Evolutionary conservation across 2,888 invertebrate genomes (phyloP).

Genomic region (Thyatira batis): DNA sequence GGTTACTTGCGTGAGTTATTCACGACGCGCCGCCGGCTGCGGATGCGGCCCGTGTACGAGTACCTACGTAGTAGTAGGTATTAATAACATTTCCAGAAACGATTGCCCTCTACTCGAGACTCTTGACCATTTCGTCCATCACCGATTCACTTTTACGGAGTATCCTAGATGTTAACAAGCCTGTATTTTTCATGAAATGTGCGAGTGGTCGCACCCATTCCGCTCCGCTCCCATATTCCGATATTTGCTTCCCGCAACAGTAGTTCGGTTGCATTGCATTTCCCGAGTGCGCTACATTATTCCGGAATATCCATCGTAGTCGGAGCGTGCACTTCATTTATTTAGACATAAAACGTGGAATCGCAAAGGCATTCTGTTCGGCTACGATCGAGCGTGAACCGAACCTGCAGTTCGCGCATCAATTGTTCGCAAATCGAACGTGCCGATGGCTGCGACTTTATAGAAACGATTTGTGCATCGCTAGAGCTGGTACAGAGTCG

Average conservation of each 20-base stretch:
- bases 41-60: neutral
- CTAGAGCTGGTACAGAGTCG: neutral
- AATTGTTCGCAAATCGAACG: constrained; percentile 28
- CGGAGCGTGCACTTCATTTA: constrained; percentile 22
- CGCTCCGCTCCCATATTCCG: constrained; percentile 4
- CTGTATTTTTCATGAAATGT: constrained; percentile 14
- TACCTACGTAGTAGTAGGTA: too few relatives aligned
- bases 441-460: constrained; percentile 6
- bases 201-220: constrained; percentile 5
- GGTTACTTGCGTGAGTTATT: constrained; percentile 7
- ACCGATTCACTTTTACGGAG: neutral
- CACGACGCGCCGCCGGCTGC: constrained; percentile 1
- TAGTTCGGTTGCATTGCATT: neutral
- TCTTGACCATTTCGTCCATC: neutral
- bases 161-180: neutral
- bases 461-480: neutral
- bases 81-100: constrained; percentile 4
- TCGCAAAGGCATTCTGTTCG: constrained; percentile 24
- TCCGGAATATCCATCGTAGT: constrained; percentile 10
- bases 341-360: constrained; percentile 25
- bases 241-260: neutral
- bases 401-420: constrained; percentile 24
- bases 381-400: constrained; percentile 29
- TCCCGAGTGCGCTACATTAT: constrained; percentile 21
- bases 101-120: neutral